phyloP scores from a whole-genome alignment of 92 coral and sea anemone genomes.

The Virgularia gustaviana region DNA sequence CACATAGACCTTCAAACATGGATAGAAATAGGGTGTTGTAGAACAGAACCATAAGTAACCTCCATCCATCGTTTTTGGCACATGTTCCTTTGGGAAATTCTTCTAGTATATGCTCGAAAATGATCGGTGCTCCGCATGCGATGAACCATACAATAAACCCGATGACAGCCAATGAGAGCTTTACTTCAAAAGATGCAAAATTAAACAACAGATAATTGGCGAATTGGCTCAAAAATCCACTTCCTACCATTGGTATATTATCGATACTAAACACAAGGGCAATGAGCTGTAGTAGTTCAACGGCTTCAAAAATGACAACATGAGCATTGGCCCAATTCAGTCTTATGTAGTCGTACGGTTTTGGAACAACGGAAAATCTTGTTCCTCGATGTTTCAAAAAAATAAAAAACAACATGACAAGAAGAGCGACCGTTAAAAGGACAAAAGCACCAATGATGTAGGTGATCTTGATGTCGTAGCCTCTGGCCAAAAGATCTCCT shows the following conservation, averaged over 20 bases:
- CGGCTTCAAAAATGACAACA: conserved; percentile 76
- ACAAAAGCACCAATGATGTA: conserved; percentile 68
- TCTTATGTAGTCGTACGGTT: conserved; percentile 82
- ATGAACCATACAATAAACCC: conserved; percentile 81
- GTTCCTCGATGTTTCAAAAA: conserved; percentile 43
- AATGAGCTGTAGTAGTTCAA: conserved; percentile 80
- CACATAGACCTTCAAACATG: conserved; percentile 73
- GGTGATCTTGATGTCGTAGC: conserved; percentile 46
- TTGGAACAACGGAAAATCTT: conserved; percentile 59
- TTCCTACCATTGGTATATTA: conserved; percentile 83
- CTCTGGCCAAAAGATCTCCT: conserved; percentile 46
- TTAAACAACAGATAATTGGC: conserved; percentile 75
- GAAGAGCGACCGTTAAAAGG: conserved; percentile 49
- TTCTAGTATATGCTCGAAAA: conserved; percentile 77
- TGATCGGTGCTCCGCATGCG: conserved; percentile 90
- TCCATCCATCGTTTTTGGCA: conserved; percentile 87
- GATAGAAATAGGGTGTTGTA: conserved; percentile 95
- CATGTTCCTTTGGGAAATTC: conserved; percentile 72
- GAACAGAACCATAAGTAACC: conserved; percentile 70
- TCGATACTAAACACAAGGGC: conserved; percentile 75
- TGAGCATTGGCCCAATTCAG: conserved; percentile 94
- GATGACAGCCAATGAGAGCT: conserved; percentile 70
- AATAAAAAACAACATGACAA: conserved; percentile 61
- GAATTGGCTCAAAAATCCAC: conserved; percentile 49
- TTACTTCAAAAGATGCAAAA: conserved; percentile 81